Base-by-base conservation (phyloP, 2,113 vertebrate species). In the Chrysochloris asiatica region DNA sequence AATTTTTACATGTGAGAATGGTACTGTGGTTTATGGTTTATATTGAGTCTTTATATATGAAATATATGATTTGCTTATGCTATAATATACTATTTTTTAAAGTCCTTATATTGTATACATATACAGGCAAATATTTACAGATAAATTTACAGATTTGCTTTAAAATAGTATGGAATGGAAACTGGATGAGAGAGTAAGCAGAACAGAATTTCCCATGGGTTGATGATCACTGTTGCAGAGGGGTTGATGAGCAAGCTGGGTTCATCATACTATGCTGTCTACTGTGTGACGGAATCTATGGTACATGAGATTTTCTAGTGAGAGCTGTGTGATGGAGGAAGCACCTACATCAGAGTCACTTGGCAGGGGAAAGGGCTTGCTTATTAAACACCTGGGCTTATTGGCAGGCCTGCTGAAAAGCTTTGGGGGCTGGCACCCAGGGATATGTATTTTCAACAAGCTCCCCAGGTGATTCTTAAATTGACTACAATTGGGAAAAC, bases 361-460 rank as follows among this genome's bases (percentile, higher is more conserved):
- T 61, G 65, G 61, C 26, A 69, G 56, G n/a, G 17, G 22, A 61
- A 36, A 30, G 30, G n/a, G 26, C 12, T 47, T 91, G 52, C 61
- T n/a, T 41, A 38, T 84, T 85, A 67, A 84, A 92, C 61, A 89
- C 61, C 14, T 72, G 83, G 36, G 47, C 86, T 91, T 48, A 63
- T 1, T 45, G 45, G 24, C 24, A 5, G 9, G 36, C 11, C n/a
- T 3, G 13, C 48, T 13, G 7, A 84, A 79, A 69, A 90, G 72
- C 45, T 71, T 80, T 21, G 41, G 67, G 59, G n/a, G 28, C 10
- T 43, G 26, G 33, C 48, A 79, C 59, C 8, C 45, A 54, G 59
- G 83, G 38, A 59, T 24, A 86, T 3, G 12, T 38, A 77, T n/a
- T 71, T 90, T 56, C 50, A 94, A 38, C 28, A 89, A 69, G 67